Conservation (phyloP, 1,140 invertebrate species). For the Danaus plexippus region DNA sequence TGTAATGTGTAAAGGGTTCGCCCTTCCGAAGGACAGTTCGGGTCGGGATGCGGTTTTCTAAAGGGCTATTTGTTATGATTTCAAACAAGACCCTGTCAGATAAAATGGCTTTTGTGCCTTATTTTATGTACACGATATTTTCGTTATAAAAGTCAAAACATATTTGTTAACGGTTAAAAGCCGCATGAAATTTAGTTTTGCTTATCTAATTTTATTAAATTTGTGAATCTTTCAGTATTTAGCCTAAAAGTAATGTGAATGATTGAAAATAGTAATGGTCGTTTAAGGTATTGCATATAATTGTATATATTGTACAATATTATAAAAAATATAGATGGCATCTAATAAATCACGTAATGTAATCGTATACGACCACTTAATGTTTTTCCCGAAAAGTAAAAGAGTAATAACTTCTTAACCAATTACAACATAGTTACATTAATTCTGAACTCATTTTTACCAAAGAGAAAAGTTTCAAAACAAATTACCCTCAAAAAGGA, state of each 20-base stretch:
- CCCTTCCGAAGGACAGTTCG: constrained; percentile 55
- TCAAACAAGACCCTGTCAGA: constrained; percentile 63
- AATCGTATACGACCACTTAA: constrained; percentile 46
- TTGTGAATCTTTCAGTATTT: too few species aligned
- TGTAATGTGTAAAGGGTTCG: constrained; percentile 62
- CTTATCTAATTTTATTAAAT: too few species aligned
- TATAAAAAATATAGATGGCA: too few species aligned
- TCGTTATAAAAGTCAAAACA: constrained; percentile 36
- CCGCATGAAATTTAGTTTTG: constrained; percentile 2
- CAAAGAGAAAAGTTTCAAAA: constrained; percentile 52
- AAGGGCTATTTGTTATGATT: constrained; percentile 69
- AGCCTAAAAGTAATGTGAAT: too few species aligned
- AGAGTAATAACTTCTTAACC: constrained; percentile 51
- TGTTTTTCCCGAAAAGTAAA: constrained; percentile 49
- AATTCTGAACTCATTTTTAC: constrained; percentile 41
- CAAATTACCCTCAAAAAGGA: constrained; percentile 43
- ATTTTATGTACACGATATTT: constrained; percentile 54
- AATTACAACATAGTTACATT: constrained; percentile 60
- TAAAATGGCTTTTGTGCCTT: constrained; percentile 60
- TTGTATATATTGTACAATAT: too few species aligned
- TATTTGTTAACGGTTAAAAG: constrained; percentile 24
- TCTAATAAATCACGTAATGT: constrained; percentile 35
- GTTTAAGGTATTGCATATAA: too few species aligned
- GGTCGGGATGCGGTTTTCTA: constrained; percentile 63
- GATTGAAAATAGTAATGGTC: too few species aligned